phyloP scores from a whole-genome alignment of 1,140 invertebrate genomes.

The Solenopsis invicta region DNA sequence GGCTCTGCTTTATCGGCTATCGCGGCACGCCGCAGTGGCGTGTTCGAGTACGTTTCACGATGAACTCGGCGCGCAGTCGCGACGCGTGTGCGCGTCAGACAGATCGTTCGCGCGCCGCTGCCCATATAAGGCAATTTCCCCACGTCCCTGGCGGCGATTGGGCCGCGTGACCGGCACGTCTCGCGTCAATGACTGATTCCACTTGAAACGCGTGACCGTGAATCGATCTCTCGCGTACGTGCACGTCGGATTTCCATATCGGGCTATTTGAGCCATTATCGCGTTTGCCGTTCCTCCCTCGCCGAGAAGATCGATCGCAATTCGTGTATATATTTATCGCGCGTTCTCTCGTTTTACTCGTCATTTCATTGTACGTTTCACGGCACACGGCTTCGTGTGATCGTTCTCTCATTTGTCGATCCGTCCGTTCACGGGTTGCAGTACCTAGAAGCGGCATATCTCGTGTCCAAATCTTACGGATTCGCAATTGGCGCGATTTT shows the following conservation, averaged over 20 bases:
- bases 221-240: neutral
- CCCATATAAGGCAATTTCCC: slow-evolving; percentile 88
- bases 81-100: slow-evolving; percentile 64
- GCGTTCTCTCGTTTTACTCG: too few relatives aligned
- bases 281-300: too few relatives aligned
- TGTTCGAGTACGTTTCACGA: neutral
- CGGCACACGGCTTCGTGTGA: too few relatives aligned
- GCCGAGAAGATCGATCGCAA: too few relatives aligned
- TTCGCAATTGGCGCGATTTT: slow-evolving; percentile 3
- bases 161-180: slow-evolving; percentile 77
- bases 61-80: slow-evolving; percentile 49
- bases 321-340: too few relatives aligned
- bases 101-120: slow-evolving; percentile 81
- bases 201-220: slow-evolving; percentile 14
- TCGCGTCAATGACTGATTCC: slow-evolving; percentile 72
- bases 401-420: too few relatives aligned
- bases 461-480: neutral
- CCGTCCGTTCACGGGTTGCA: too few relatives aligned
- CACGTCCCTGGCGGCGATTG: slow-evolving; percentile 85
- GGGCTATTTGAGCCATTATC: too few relatives aligned
- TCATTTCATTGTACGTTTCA: too few relatives aligned
- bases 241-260: too few relatives aligned
- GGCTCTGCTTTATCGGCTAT: slow-evolving; percentile 2
- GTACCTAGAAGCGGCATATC: neutral
- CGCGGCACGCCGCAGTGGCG: neutral